Percentiles rank a stretch among this genome's conserved stretches.
phyloP scores from a whole-genome alignment of 2,797 vertebrate species.

The Dendrocincla tyrannina region DNA sequence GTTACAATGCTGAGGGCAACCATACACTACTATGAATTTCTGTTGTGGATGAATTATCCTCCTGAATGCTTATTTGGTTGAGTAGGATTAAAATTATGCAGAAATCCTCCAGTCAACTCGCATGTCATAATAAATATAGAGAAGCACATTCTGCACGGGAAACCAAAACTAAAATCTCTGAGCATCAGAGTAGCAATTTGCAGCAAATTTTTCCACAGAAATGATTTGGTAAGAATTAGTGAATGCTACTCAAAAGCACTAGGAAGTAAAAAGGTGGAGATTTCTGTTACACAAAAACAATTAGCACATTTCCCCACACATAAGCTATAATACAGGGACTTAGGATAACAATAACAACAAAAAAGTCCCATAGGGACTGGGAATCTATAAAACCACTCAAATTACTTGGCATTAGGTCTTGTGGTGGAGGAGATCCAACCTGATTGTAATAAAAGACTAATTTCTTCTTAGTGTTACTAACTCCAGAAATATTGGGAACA shows the following conservation, averaged over 20 bases:
- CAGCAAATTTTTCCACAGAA: not conserved
- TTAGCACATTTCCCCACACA: not conserved
- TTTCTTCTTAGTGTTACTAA: not conserved
- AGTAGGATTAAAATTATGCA: not conserved
- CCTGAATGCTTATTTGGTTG: not conserved
- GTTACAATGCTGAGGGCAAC: not conserved
- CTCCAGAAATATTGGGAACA: constrained; percentile 16
- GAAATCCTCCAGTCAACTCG: not conserved
- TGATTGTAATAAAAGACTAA: not conserved
- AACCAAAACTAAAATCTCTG: not conserved
- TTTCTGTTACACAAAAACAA: constrained; percentile 15
- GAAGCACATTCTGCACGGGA: not conserved
- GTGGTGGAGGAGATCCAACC: constrained; percentile 19
- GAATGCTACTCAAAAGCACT: not conserved
- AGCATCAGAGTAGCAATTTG: not conserved
- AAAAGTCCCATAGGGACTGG: not conserved
- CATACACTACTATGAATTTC: not conserved
- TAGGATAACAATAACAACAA: not conserved
- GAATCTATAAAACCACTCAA: constrained; percentile 16
- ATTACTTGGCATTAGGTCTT: constrained; percentile 37
- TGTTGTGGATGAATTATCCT: not conserved
- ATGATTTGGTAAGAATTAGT: not conserved
- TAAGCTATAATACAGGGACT: not conserved
- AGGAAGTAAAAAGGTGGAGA: not conserved
- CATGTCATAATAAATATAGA: not conserved